These are phyloP conservation scores for Diadumene lineata DNA, from an alignment of 92 coral and sea anemone species.

Conservation along the genomic window DNA sequence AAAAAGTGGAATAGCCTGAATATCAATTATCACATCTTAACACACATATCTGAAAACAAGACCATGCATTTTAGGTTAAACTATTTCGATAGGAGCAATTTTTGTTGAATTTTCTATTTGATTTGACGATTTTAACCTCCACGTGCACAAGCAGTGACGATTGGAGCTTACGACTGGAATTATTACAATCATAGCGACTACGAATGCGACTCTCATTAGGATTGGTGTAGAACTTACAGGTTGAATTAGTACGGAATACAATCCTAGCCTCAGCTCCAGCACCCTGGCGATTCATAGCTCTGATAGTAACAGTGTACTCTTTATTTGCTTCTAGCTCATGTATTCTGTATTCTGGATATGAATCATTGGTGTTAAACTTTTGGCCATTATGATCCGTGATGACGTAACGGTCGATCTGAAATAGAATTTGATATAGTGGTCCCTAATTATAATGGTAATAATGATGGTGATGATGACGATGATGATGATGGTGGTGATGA, in stretches of 20 bases:
- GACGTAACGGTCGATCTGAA: constrained; percentile 36
- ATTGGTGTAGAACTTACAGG: constrained; percentile 5
- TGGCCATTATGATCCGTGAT: constrained; percentile 1
- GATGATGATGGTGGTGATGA: neutral
- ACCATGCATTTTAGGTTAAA: too few relatives aligned
- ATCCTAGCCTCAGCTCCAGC: constrained; percentile 28
- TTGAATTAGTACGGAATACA: constrained; percentile 2
- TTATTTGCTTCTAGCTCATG: constrained; percentile 17
- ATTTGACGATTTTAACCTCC: too few relatives aligned
- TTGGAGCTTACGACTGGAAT: too few relatives aligned
- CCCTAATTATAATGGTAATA: too few relatives aligned
- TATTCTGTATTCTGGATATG: constrained; percentile 27
- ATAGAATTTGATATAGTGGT: too few relatives aligned
- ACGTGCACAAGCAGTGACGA: too few relatives aligned
- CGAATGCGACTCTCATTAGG: neutral
- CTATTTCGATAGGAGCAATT: too few relatives aligned
- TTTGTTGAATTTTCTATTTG: too few relatives aligned
- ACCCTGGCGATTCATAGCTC: constrained; percentile 51
- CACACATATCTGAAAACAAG: too few relatives aligned
- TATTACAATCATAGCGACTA: too few relatives aligned
- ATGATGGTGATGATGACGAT: neutral
- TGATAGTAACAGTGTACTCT: constrained; percentile 25
- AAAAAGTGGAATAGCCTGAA: too few relatives aligned
- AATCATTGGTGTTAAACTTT: constrained; percentile 32
- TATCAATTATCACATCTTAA: too few relatives aligned